Evolutionary conservation across 2,113 vertebrate genomes (phyloP), one percentile per base, ranked within the genome.

Genomic region (Paracanthobrama guichenoti): DNA sequence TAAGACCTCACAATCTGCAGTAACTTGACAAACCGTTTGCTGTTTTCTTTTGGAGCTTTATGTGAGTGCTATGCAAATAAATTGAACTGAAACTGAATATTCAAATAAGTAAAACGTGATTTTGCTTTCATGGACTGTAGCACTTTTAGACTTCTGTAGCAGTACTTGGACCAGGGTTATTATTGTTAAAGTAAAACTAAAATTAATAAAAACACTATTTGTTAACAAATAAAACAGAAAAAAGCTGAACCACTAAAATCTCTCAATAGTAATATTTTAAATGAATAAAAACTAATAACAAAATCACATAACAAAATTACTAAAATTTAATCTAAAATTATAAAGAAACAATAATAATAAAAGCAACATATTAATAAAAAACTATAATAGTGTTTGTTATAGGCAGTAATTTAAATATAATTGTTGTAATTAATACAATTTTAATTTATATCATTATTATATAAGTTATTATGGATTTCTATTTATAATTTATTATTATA

Each of bases 1-100:
- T 98, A 92, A 95, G 95, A 59, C 2, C 14, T 39, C 16, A 0
- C 13, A 39, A 14, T 1, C 10, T 0, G 26, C 20, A 13, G 50
- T 1, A 22, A 57, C 9, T 3, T 57, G 4, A 6, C 53, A 55
- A 55, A 22, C 50, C 11, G 20, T n/a, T 35, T 22, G 16, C 72
- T 18, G 46, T 46, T 20, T 64, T 14, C 6, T 28, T 64, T 28
- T 64, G 14, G 6, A 18, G 26, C 26, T 18, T 14, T 8, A 31
- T 31, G 62, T 66, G 26, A 31, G 62, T 7, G 26, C 62, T 64
- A 13, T 64, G 60, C 2, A 16, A 28, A 31, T 64, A 64, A 64
- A 31, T 2, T 59, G 8, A 60, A 9, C 62, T 18, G 6, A 31
- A 66, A 18, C 16, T 66, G 28, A 18, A 66, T 66, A 66, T 66